Conservation (phyloP, 1,140 invertebrate genomes). For the Ceratosolen solmsi region DNA sequence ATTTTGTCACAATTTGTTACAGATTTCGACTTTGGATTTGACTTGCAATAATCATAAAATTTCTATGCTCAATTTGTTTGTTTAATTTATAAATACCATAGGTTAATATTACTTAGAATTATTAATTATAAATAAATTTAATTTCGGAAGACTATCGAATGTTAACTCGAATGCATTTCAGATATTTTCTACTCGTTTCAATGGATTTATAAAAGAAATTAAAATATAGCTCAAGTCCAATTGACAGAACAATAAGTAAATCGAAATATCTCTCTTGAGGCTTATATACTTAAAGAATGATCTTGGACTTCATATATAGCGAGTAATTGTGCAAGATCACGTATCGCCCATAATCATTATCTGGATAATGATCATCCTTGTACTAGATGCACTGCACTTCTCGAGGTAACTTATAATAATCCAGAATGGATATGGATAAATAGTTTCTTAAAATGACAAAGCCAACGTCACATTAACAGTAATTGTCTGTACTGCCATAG, state of each 20-base stretch:
- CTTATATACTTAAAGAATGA: background rate
- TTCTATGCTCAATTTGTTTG: too few relatives aligned
- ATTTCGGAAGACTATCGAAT: too few relatives aligned
- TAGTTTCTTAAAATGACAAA: background rate
- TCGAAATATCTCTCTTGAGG: background rate
- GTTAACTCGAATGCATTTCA: too few relatives aligned
- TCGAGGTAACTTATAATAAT: constrained; percentile 32
- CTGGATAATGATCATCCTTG: constrained; percentile 34
- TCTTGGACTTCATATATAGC: background rate
- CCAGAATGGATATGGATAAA: background rate
- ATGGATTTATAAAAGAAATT: background rate
- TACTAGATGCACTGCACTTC: background rate
- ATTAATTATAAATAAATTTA: too few relatives aligned
- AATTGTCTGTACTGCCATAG: too few relatives aligned
- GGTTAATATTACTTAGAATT: too few relatives aligned
- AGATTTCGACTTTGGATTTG: too few relatives aligned
- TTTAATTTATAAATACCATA: too few relatives aligned
- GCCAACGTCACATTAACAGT: too few relatives aligned
- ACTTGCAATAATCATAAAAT: too few relatives aligned
- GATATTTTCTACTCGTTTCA: background rate
- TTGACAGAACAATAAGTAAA: background rate
- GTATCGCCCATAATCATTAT: constrained; percentile 6
- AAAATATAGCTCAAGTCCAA: background rate
- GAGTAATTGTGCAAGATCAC: background rate
- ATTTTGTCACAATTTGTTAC: too few relatives aligned